These are phyloP conservation scores for Acanthopagrus latus DNA, from an alignment of 2,797 vertebrate species.

Conservation along the genomic window DNA sequence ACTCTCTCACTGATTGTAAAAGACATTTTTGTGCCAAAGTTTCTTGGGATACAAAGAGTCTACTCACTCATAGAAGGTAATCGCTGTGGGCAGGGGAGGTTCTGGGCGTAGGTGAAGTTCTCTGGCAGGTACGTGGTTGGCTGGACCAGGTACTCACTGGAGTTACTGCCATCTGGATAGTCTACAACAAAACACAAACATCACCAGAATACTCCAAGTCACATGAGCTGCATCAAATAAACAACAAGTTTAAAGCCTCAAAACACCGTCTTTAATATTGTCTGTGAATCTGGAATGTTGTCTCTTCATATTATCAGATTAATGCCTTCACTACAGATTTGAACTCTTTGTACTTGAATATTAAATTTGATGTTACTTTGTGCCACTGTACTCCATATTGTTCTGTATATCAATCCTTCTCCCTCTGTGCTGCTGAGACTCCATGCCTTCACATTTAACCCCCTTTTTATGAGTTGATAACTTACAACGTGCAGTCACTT, in stretches of 20 bases:
- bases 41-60: not conserved
- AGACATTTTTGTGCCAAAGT: no score
- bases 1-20: no score
- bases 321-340: not conserved
- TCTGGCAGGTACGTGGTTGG: constrained; percentile 95
- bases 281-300: not conserved
- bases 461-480: not conserved
- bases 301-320: not conserved
- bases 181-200: constrained; percentile 80
- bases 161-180: constrained; percentile 95
- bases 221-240: not conserved
- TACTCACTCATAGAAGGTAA: constrained; percentile 98
- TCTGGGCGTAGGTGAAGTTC: constrained; percentile 95
- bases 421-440: not conserved
- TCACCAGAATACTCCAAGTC: not conserved
- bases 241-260: not conserved
- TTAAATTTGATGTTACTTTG: no score
- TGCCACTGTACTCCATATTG: no score
- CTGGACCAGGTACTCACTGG: constrained; percentile 93
- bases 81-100: constrained; percentile 94
- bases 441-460: no score
- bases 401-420: no score
- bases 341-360: not conserved
- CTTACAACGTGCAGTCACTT: not conserved
- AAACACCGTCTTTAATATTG: not conserved